Percentiles rank a stretch among this genome's conserved stretches.
Evolutionary conservation across 2,888 invertebrate genomes (phyloP).

Genomic region (Tipula unca): DNA sequence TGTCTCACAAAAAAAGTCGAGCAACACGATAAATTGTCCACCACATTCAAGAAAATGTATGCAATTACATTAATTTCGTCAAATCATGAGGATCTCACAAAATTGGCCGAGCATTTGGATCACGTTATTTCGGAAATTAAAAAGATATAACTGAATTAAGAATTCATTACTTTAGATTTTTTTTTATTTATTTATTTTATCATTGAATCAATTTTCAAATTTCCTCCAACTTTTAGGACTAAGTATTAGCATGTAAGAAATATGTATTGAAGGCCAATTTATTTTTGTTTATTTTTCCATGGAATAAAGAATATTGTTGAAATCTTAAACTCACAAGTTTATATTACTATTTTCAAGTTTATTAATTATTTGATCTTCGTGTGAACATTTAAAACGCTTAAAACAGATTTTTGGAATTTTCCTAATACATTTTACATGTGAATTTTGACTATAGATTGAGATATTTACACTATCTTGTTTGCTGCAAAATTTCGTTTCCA

Average conservation of each 20-base stretch:
- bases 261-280: neutral
- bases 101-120: conserved; percentile 32
- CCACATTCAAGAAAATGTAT: conserved; percentile 39
- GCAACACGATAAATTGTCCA: conserved; percentile 30
- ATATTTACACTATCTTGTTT: no score
- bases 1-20: conserved; percentile 36
- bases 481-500: no score
- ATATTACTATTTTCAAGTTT: no score
- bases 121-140: conserved; percentile 31
- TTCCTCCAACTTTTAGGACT: neutral
- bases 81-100: conserved; percentile 21
- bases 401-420: no score
- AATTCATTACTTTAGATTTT: neutral
- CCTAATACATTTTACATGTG: no score
- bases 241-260: neutral
- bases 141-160: neutral
- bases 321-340: neutral
- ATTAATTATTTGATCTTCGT: no score
- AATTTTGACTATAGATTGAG: no score
- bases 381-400: no score
- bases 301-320: neutral
- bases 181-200: neutral
- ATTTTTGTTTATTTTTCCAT: neutral
- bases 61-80: conserved; percentile 34
- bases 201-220: neutral